Conservation (phyloP, 2,888 invertebrate genomes). For the Lumbricus terrestris region DNA sequence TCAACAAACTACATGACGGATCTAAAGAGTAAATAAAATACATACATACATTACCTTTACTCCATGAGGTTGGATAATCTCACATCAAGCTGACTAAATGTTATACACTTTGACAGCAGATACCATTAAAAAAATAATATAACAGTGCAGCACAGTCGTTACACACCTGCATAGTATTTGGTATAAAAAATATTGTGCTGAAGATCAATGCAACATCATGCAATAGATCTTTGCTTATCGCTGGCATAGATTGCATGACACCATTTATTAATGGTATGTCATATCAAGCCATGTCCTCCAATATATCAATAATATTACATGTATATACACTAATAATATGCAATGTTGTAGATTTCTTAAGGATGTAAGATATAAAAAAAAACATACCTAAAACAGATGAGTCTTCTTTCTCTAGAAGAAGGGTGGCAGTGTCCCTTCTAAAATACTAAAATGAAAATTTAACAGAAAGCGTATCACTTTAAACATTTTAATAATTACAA, state of each 20-base stretch:
- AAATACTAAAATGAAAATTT: constrained; percentile 45
- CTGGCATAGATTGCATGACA: background rate
- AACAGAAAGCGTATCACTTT: background rate
- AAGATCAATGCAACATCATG: background rate
- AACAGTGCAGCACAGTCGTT: no score
- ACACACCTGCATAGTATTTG: background rate
- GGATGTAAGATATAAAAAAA: background rate
- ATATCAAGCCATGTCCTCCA: no score
- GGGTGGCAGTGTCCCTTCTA: constrained; percentile 44
- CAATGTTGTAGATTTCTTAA: background rate
- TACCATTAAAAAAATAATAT: background rate
- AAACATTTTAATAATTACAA: background rate
- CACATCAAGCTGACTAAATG: background rate
- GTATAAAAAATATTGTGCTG: background rate
- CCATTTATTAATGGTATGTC: no score
- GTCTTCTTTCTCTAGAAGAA: constrained; percentile 33
- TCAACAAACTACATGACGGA: constrained; percentile 42
- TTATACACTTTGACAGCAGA: background rate
- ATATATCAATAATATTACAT: background rate
- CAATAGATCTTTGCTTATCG: background rate
- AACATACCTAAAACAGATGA: constrained; percentile 5
- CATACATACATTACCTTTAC: background rate
- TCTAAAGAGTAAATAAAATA: constrained; percentile 35
- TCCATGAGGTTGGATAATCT: background rate
- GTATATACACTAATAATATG: background rate